phyloP scores from a whole-genome alignment of 2,888 invertebrate genomes.

The Aelia acuminata region DNA sequence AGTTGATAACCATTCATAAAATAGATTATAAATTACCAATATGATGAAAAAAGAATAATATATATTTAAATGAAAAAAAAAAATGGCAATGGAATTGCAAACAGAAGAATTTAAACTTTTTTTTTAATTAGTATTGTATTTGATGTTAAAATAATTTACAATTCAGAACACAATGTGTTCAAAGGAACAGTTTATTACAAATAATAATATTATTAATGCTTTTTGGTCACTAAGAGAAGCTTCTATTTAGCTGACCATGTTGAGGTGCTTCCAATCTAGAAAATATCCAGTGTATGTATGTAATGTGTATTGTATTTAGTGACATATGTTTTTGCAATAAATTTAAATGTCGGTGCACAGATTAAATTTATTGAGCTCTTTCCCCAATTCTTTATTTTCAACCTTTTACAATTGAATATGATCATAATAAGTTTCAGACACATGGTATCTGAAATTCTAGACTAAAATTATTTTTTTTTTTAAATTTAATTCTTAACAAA shows the following conservation, averaged over 20 bases:
- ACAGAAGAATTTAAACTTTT: not conserved
- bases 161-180: not conserved
- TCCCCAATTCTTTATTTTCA: not conserved
- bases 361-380: not conserved
- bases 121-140: not conserved
- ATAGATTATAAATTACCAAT: not conserved
- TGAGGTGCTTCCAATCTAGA: conserved; percentile 62
- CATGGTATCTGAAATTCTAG: not conserved
- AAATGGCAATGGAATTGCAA: not conserved
- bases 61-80: not conserved
- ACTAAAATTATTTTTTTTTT: not conserved
- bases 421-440: not conserved
- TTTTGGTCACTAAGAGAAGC: conserved; percentile 59
- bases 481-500: too few relatives aligned
- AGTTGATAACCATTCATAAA: not conserved
- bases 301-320: conserved; percentile 61
- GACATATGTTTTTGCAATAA: conserved; percentile 61
- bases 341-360: conserved; percentile 52
- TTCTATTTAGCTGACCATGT: conserved; percentile 59
- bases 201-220: conserved; percentile 21
- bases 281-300: conserved; percentile 58
- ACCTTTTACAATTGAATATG: not conserved
- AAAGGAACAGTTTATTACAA: not conserved
- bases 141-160: not conserved
- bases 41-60: not conserved